Base-by-base conservation (phyloP, 2,113 vertebrate species). In the Leuciscus idus region DNA sequence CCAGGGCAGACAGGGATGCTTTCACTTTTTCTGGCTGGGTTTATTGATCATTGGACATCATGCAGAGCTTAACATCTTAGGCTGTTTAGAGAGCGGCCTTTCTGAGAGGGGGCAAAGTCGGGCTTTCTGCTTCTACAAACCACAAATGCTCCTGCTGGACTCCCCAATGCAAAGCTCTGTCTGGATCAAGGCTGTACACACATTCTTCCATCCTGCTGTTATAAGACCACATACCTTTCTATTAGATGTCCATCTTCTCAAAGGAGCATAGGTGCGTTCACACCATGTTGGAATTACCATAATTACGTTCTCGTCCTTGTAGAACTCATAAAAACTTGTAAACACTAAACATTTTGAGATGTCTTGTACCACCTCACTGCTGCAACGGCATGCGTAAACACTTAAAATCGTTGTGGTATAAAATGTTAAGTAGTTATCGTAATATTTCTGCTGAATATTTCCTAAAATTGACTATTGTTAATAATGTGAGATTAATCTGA, bases 41-140 rank as follows among this genome's bases (percentile, higher is more conserved):
- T 73, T 81, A 86, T 73, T 81, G 84, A 86, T 73, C 77, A 85
- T 7, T 72, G 52, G 62, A 52, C 84, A 86, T 79, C 84, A 73
- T 33, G 84, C 66, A 61, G 84, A 50, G 84, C 70, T 79, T 57
- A 43, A 39, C 30, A 55, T 64, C 62, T 78, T 33, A 36, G 48
- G 61, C 73, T 85, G 59, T 75, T 57, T 84, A 66, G n/a, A 68
- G 50, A 57, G 28, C 66, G 4, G n/a, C 39, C 70, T 64, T 82
- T 68, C 59, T 28, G 48, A 81, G n/a, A 81, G n/a, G 59, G 59
- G 36, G 78, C 13, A 46, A 48, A 85, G 57, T 48, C 21, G 6
- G 73, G 79, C 80, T 86, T 57, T 85, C 46, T 85, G 50, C 79
- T 43, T 43, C 12, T 85, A 75, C 57, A 83, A 55, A 75, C 83